Evolutionary conservation across 2,888 invertebrate species (phyloP).

Genomic region (Steinernema carpocapsae): DNA sequence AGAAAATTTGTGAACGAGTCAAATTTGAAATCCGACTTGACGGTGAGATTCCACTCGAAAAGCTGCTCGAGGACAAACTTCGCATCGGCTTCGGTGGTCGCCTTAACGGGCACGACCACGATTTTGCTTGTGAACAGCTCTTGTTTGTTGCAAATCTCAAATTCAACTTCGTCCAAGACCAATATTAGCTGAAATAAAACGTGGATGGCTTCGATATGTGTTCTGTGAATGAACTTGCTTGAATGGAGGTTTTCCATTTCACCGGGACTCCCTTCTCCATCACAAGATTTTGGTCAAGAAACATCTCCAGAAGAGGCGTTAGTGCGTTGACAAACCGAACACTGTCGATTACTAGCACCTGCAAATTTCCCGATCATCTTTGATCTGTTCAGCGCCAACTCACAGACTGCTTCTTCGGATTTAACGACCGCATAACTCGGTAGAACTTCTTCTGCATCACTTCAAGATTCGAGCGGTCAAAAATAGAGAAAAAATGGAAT

Average conservation of each 20-base stretch:
- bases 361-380: background rate
- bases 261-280: conserved; percentile 47
- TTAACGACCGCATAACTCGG: conserved; percentile 37
- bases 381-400: background rate
- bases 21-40: conserved; percentile 43
- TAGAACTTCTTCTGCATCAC: conserved; percentile 54
- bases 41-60: conserved; percentile 51
- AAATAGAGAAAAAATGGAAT: background rate
- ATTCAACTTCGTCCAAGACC: conserved; percentile 53
- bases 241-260: conserved; percentile 43
- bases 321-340: conserved; percentile 53
- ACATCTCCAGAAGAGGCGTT: conserved; percentile 57
- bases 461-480: conserved; percentile 41
- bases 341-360: conserved; percentile 44
- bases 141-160: conserved; percentile 38
- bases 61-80: conserved; percentile 43
- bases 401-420: conserved; percentile 6
- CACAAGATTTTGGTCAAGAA: conserved; percentile 54
- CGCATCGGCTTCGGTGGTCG: conserved; percentile 35
- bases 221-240: conserved; percentile 41
- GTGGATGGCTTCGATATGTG: no score
- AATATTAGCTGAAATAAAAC: conserved; percentile 51
- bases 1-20: background rate
- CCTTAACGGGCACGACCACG: conserved; percentile 40
- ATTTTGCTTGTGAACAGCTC: conserved; percentile 36